A percentile compares a stretch with the other conserved stretches of the same genome.
Conservation (phyloP, 1,140 invertebrate species). For the Ceratina calcarata region DNA sequence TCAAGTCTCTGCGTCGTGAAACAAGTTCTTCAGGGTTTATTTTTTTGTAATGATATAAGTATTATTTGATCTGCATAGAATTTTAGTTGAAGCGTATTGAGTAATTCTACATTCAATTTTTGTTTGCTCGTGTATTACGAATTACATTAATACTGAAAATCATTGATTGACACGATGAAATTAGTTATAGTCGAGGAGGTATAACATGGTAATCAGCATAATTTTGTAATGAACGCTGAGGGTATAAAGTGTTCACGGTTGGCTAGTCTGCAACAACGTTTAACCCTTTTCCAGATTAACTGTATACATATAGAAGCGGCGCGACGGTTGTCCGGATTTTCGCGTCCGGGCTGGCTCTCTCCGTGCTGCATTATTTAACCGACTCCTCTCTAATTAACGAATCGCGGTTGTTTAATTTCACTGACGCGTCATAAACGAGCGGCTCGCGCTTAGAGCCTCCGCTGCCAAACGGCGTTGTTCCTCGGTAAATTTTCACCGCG, state of each 20-base stretch:
- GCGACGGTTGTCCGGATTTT: conserved; percentile 35
- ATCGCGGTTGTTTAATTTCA: conserved; percentile 52
- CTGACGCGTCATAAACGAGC: conserved; percentile 31
- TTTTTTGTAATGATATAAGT: too few species aligned
- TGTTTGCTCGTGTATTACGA: too few species aligned
- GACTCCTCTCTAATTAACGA: conserved; percentile 56
- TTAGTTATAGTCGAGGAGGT: too few species aligned
- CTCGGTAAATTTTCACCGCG: conserved; percentile 22
- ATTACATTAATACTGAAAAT: too few species aligned
- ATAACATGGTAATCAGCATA: not conserved
- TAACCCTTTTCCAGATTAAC: conserved; percentile 19
- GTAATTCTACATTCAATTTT: too few species aligned
- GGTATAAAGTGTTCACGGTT: not conserved
- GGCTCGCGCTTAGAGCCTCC: conserved; percentile 11
- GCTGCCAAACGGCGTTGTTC: not conserved
- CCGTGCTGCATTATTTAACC: conserved; percentile 52
- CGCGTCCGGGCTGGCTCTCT: conserved; percentile 13
- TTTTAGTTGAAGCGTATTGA: too few species aligned
- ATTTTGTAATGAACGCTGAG: not conserved
- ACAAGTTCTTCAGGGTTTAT: too few species aligned
- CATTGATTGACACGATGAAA: too few species aligned
- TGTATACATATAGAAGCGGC: not conserved
- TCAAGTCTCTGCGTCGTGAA: too few species aligned
- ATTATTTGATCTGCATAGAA: too few species aligned
- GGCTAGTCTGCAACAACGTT: conserved; percentile 1